Evolutionary conservation across 2,797 vertebrate genomes (phyloP), one percentile per base, ranked within the genome.

Genomic region (Potorous gilbertii): DNA sequence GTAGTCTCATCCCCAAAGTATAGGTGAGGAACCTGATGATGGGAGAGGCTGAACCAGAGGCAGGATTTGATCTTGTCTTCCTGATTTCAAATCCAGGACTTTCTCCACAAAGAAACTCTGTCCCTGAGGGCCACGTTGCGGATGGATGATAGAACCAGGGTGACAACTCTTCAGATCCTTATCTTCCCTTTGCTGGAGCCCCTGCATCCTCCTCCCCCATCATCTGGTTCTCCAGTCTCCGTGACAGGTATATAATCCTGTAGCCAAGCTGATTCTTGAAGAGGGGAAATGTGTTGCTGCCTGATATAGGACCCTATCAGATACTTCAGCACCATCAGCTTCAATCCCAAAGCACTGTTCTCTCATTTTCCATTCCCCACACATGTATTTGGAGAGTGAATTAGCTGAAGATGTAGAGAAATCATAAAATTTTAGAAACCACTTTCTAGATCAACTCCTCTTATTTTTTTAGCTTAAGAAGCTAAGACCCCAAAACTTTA

Each of bases 251-350:
- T 90, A 8, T 29, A 34, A 29, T 66, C 24, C 62, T 27, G 29
- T 21, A 11, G 28, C 3, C 29, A n/a, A 21, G 24, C 56, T 95
- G 66, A 29, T 12, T 46, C 95, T 95, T 11, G 16, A 66, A 46
- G 57, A 56, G n/a, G 96, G 29, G 94, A 94, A 94, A 92, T 29
- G 62, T 90, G 21, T 74, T 91, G 12, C 54, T 74, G n/a, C 14
- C 40, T 6, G 54, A 74, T 91, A 54, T 57, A 16, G 56, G 40
- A 95, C 93, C 57, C 29, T n/a, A 27, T 52, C 93, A 74, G 55
- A 94, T 59, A 94, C 16, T 31, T 2, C 9, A 21, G 8, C 40
- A 87, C 24, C 74, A 87, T 50, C 40, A 87, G 21, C 74, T 87
- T 46, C 74, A 87, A 27, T 40, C n/a, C 40, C 9, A 27, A 46